Percentiles rank a stretch among this genome's conserved stretches.
Evolutionary conservation across 2,113 vertebrate species (phyloP).

Genomic region (Carollia perspicillata): DNA sequence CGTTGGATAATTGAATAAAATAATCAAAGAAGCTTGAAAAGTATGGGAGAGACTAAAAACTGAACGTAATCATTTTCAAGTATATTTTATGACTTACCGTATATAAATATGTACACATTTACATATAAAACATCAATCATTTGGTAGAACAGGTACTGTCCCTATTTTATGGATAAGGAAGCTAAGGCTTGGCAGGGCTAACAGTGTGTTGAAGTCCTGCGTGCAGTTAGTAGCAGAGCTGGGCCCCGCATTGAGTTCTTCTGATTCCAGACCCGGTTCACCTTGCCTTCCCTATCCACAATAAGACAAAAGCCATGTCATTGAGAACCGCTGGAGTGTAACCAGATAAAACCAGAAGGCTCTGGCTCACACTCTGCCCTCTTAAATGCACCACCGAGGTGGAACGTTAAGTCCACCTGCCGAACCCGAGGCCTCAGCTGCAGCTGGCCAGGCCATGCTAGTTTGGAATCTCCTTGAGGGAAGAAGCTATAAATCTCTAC

Average conservation of each 20-base stretch:
- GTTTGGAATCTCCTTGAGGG: neutral
- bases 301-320: neutral
- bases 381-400: neutral
- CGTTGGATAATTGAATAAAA: neutral
- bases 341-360: neutral
- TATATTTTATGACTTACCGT: neutral
- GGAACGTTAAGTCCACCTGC: no score
- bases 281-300: neutral
- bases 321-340: neutral
- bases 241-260: neutral
- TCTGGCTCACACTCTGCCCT: neutral
- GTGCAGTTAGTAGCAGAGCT: neutral
- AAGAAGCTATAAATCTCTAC: neutral
- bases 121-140: neutral
- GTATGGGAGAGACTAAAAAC: neutral
- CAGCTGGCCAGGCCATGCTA: neutral
- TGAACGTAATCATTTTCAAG: constrained; percentile 3
- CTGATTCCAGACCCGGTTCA: neutral
- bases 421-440: neutral
- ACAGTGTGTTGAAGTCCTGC: neutral
- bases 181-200: neutral
- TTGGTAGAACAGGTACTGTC: neutral
- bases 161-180: neutral
- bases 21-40: constrained; percentile 3
- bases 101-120: no score